Evolutionary conservation across 2,113 vertebrate species (phyloP).

Genomic region (Bostrychus sinensis): DNA sequence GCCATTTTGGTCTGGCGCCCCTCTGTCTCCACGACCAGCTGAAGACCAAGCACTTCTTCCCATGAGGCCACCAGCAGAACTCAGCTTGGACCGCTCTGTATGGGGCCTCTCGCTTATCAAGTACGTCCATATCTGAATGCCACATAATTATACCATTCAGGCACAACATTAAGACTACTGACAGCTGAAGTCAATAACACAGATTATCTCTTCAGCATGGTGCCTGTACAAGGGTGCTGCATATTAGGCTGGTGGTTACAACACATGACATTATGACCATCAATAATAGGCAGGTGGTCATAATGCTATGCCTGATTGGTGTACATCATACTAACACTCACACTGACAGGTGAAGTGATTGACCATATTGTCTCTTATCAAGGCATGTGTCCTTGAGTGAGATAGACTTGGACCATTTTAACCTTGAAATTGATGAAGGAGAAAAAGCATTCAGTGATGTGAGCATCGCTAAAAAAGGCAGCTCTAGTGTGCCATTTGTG

Average conservation of each 20-base stretch:
- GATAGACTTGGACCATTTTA: not conserved
- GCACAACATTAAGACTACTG: not conserved
- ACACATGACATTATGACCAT: no score
- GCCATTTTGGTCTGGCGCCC: constrained; percentile 52
- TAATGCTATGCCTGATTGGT: no score
- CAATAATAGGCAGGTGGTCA: no score
- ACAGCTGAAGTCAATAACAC: not conserved
- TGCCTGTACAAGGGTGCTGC: no score
- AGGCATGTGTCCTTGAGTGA: not conserved
- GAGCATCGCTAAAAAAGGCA: not conserved
- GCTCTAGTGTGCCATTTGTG: not conserved
- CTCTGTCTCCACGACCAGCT: constrained; percentile 47
- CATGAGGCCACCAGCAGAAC: constrained; percentile 78
- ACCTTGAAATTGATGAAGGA: not conserved
- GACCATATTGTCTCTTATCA: not conserved
- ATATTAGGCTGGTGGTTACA: no score
- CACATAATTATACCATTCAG: no score
- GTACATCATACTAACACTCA: no score
- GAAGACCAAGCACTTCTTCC: constrained; percentile 60
- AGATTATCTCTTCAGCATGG: no score
- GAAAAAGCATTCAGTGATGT: not conserved
- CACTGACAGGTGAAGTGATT: not conserved
- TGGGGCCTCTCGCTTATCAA: constrained; percentile 78
- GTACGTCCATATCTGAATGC: constrained; percentile 51
- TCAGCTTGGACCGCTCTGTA: constrained; percentile 73